Evolutionary conservation across 1,140 invertebrate species (phyloP).

Genomic region (Magallana ariakensis): DNA sequence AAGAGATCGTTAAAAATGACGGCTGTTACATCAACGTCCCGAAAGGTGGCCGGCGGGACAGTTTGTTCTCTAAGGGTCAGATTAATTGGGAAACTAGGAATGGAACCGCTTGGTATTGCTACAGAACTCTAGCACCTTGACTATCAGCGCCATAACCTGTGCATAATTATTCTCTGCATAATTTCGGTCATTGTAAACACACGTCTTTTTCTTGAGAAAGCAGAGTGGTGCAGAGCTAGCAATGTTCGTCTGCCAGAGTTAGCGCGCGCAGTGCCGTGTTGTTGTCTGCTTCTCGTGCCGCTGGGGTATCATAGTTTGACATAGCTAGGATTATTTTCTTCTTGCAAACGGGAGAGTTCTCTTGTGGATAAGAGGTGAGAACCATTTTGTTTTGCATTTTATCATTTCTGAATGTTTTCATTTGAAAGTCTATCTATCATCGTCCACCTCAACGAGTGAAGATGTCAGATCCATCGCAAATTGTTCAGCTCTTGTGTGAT

Average conservation of each 20-base stretch:
- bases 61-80: not conserved
- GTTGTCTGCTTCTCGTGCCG: not conserved
- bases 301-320: not conserved
- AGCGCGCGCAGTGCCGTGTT: slow-evolving; percentile 15
- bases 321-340: slow-evolving; percentile 22
- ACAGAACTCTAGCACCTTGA: too few species aligned
- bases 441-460: too few species aligned
- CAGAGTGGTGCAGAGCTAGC: not conserved
- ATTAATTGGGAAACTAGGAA: too few species aligned
- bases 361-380: not conserved
- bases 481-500: too few species aligned
- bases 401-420: too few species aligned
- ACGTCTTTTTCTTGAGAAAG: not conserved
- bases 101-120: too few species aligned
- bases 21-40: not conserved
- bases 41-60: not conserved
- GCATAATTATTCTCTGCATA: slow-evolving; percentile 27
- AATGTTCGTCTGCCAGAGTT: slow-evolving; percentile 26
- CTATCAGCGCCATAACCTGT: not conserved
- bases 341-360: not conserved
- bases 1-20: slow-evolving; percentile 11
- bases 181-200: slow-evolving; percentile 26
- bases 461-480: too few species aligned
- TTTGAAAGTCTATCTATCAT: too few species aligned
- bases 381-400: not conserved